Base-by-base conservation (phyloP, 1,140 invertebrate species). In the Proales similis region DNA sequence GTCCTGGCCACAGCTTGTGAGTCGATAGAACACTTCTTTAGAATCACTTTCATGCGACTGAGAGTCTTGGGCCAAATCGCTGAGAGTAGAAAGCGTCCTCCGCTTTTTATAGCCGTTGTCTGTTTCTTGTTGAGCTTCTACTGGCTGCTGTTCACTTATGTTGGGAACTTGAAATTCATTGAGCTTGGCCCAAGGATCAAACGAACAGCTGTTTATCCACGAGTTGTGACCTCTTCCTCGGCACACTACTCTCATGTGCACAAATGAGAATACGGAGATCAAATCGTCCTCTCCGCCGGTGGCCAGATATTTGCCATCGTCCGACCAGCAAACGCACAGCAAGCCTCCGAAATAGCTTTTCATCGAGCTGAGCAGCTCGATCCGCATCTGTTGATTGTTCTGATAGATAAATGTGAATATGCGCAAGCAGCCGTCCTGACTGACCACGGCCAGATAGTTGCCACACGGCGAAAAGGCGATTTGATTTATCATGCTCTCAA, bases 271-370 rank as follows among this genome's bases (percentile, higher is more conserved):
- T n/a, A 98, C 86, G 6, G 93, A 96, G 4, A 99, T 86, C 33
- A 99, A 78, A 77, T 99, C 94, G 78, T 99, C 95, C 77, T 99
- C 93, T 20, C 95, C 95, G 3, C 94, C 94, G 1, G 90, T 88
- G 2, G 92, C 92, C 33, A 97, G 85, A 70, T 92, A 91, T 69
- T 86, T 86, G 6, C 89, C 86, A 77, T 97, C 93, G 0, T 91
- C 91, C 14, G 90, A 93, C 95, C 95, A 99, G 71, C 90, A 90
- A 12, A 97, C 88, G 74, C 93, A 97, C 9, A 83, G 67, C 11
- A 84, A 84, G 22, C 93, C 93, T 48, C 94, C 94, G 78, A 98
- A 99, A 74, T 97, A 97, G 68, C 90, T 76, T 64, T 93, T 67
- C 90, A 82, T 64, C 86, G 88, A 66, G 17, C 72, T 72, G 22